phyloP scores from a whole-genome alignment of 2,113 vertebrate species.

The Ammodytes marinus region DNA sequence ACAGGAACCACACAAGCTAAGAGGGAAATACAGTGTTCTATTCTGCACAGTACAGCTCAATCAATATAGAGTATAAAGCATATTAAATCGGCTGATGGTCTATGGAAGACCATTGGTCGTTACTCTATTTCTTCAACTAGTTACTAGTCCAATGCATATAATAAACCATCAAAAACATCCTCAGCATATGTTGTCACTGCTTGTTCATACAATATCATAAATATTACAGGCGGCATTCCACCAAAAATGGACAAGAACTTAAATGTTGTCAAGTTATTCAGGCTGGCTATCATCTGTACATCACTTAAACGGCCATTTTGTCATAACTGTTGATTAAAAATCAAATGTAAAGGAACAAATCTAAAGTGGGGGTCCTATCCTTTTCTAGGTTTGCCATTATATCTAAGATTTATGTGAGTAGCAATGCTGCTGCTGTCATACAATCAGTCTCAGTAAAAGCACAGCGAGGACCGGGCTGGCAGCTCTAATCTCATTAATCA shows the following conservation, averaged over 20 bases:
- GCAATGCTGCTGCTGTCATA: background rate
- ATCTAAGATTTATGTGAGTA: background rate
- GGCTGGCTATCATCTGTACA: background rate
- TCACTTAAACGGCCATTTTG: background rate
- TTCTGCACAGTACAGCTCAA: background rate
- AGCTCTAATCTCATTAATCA: slow-evolving; percentile 55
- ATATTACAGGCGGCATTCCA: background rate
- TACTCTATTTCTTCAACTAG: background rate
- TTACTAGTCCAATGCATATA: background rate
- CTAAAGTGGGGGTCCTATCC: background rate
- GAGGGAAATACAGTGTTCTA: background rate
- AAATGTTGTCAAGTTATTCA: background rate
- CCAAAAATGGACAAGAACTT: background rate
- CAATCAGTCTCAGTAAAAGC: slow-evolving; percentile 39
- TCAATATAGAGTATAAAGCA: background rate
- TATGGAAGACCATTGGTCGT: background rate
- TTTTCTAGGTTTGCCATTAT: background rate
- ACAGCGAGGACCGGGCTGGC: background rate
- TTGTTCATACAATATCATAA: background rate
- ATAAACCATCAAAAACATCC: background rate
- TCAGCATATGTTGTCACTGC: background rate
- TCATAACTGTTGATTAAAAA: background rate
- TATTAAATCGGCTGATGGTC: background rate
- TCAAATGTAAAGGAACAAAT: background rate
- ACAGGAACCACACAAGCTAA: slow-evolving; percentile 7